phyloP scores from a whole-genome alignment of 2,888 invertebrate genomes.

The Pristionchus exspectatus region DNA sequence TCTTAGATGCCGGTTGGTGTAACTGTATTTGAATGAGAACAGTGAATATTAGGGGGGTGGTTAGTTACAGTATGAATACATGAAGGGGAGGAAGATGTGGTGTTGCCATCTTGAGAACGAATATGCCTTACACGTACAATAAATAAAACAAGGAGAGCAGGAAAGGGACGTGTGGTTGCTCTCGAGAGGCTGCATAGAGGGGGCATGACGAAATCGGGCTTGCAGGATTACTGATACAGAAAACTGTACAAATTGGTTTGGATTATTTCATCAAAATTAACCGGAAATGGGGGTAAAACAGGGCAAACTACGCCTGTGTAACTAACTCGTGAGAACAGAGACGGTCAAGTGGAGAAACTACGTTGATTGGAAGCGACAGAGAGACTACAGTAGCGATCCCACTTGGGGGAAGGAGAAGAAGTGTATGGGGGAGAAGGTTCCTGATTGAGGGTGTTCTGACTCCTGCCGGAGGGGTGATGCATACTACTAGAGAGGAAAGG shows the following conservation, averaged over 20 bases:
- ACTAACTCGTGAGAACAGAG: conserved; percentile 35
- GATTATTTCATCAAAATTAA: conserved; percentile 16
- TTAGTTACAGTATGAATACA: conserved; percentile 10
- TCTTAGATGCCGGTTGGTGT: not conserved
- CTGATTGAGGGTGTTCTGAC: conserved; percentile 16
- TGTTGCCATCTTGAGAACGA: conserved; percentile 42
- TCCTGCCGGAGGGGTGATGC: conserved; percentile 36
- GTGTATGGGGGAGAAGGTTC: not conserved
- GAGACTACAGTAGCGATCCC: conserved; percentile 43
- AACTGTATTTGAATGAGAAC: not conserved
- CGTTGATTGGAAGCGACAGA: conserved; percentile 12
- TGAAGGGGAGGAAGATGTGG: conserved; percentile 33
- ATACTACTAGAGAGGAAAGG: conserved; percentile 48
- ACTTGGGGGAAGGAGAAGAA: conserved; percentile 41
- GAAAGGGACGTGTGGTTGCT: not conserved
- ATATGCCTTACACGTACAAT: conserved; percentile 39
- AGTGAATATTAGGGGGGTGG: not conserved
- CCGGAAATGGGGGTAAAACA: conserved; percentile 43
- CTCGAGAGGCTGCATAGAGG: not conserved
- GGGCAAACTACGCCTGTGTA: conserved; percentile 46
- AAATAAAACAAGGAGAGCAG: not conserved
- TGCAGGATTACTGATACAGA: not conserved
- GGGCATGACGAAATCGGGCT: conserved; percentile 22
- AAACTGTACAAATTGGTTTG: not conserved
- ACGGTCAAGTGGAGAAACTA: not conserved